These are phyloP conservation scores for Ceratina australensis DNA, from an alignment of 1,140 invertebrate species.

Conservation along the genomic window DNA sequence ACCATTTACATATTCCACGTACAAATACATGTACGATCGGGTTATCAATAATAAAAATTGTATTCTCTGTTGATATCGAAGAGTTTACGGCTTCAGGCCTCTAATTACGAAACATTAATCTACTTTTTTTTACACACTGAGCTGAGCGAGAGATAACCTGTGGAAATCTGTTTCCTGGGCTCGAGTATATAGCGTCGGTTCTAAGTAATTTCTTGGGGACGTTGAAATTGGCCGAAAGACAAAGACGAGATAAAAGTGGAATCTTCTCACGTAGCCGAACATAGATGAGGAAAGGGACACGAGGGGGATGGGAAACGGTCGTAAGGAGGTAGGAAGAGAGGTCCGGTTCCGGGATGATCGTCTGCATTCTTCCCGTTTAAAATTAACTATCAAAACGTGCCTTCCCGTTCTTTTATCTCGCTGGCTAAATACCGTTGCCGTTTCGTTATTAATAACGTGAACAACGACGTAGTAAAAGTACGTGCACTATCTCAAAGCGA, in stretches of 20 bases:
- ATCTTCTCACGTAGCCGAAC: constrained; percentile 47
- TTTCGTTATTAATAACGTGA: constrained; percentile 60
- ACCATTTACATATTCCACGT: too few species aligned
- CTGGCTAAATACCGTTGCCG: constrained; percentile 47
- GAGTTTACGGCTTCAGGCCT: constrained; percentile 14
- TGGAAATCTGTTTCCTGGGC: constrained; percentile 25
- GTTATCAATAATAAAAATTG: constrained; percentile 6
- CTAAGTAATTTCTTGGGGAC: constrained; percentile 5
- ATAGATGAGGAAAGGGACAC: not conserved
- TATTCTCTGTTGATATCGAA: not conserved
- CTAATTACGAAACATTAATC: constrained; percentile 64
- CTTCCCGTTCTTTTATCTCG: constrained; percentile 48
- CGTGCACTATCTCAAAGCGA: constrained; percentile 42
- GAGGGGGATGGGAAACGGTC: constrained; percentile 20
- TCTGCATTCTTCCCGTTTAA: constrained; percentile 48
- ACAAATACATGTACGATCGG: too few species aligned
- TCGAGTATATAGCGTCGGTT: not conserved
- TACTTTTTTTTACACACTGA: not conserved
- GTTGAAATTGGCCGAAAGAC: constrained; percentile 19
- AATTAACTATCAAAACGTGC: constrained; percentile 62
- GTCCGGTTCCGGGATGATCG: constrained; percentile 9
- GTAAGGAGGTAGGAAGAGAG: constrained; percentile 25
- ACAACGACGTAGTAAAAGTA: constrained; percentile 32
- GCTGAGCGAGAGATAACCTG: not conserved
- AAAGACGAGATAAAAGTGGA: constrained; percentile 1